phyloP scores from a whole-genome alignment of 2,888 invertebrate species.

The Hemaris fuciformis region DNA sequence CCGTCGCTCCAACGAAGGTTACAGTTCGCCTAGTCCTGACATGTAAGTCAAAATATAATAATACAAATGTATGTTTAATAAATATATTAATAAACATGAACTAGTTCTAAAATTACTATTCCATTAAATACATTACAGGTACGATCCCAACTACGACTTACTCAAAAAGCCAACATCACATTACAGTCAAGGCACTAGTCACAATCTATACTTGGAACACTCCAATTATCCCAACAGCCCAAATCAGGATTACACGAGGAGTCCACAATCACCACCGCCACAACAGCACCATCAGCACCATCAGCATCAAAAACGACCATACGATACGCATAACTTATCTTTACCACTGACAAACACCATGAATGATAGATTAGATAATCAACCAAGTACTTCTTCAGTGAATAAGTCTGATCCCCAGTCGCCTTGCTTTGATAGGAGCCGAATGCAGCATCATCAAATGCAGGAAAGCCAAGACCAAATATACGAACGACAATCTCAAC shows the following conservation, averaged over 20 bases:
- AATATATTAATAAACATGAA: neutral
- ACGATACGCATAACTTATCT: slow-evolving; percentile 73
- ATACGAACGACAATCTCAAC: slow-evolving; percentile 60
- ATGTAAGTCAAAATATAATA: slow-evolving; percentile 66
- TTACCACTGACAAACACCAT: slow-evolving; percentile 70
- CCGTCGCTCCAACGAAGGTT: slow-evolving; percentile 88
- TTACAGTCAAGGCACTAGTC: slow-evolving; percentile 70
- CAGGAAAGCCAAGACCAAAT: slow-evolving; percentile 56
- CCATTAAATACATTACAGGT: slow-evolving; percentile 60
- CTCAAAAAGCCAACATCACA: slow-evolving; percentile 79
- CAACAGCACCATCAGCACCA: slow-evolving; percentile 62
- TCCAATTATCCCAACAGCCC: slow-evolving; percentile 62
- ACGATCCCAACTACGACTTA: slow-evolving; percentile 79
- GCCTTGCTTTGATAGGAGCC: slow-evolving; percentile 76
- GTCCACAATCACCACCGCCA: slow-evolving; percentile 71
- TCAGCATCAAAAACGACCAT: slow-evolving; percentile 66
- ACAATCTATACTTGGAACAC: slow-evolving; percentile 67
- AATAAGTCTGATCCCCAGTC: slow-evolving; percentile 75
- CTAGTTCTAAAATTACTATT: neutral
- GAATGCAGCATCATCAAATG: slow-evolving; percentile 48
- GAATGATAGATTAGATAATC: slow-evolving; percentile 65
- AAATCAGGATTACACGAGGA: slow-evolving; percentile 78
- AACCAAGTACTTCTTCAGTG: slow-evolving; percentile 55
- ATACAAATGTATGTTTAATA: neutral
- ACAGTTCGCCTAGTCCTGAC: slow-evolving; percentile 88